Evolutionary conservation across 37 sponge, comb jelly and placozoan species (phyloP).

Genomic region (Crambe crambe): DNA sequence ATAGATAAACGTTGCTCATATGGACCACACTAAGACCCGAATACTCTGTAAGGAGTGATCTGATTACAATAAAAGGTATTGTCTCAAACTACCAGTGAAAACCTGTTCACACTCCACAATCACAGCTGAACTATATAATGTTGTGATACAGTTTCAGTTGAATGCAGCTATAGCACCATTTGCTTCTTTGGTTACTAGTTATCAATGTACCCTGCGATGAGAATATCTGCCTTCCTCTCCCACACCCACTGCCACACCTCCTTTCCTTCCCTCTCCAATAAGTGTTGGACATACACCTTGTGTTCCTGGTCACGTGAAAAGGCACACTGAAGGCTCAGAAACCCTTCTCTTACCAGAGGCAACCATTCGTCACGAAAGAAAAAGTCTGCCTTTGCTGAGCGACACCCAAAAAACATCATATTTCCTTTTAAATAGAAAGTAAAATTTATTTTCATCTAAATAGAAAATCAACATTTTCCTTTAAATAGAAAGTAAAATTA

Average conservation of each 20-base stretch:
- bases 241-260: slow-evolving; percentile 78
- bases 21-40: too few species aligned
- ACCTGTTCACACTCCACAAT: too few species aligned
- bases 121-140: too few species aligned
- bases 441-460: neutral
- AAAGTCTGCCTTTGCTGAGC: slow-evolving; percentile 77
- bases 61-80: too few species aligned
- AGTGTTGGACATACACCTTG: slow-evolving; percentile 96
- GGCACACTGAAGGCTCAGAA: slow-evolving; percentile 75
- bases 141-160: too few species aligned
- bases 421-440: slow-evolving; percentile 29
- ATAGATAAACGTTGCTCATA: too few species aligned
- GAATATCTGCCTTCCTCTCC: slow-evolving; percentile 59
- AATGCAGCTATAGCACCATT: too few species aligned
- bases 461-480: neutral
- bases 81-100: too few species aligned
- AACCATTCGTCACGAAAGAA: slow-evolving; percentile 89
- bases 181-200: too few species aligned
- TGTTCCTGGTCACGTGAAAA: slow-evolving; percentile 92
- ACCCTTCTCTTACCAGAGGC: slow-evolving; percentile 17
- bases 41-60: too few species aligned
- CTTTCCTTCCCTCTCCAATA: slow-evolving; percentile 65
- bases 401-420: slow-evolving; percentile 95
- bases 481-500: neutral
- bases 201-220: slow-evolving; percentile 96